Base-by-base conservation (phyloP, 1,140 invertebrate genomes). In the Bathynomus jamesi region DNA sequence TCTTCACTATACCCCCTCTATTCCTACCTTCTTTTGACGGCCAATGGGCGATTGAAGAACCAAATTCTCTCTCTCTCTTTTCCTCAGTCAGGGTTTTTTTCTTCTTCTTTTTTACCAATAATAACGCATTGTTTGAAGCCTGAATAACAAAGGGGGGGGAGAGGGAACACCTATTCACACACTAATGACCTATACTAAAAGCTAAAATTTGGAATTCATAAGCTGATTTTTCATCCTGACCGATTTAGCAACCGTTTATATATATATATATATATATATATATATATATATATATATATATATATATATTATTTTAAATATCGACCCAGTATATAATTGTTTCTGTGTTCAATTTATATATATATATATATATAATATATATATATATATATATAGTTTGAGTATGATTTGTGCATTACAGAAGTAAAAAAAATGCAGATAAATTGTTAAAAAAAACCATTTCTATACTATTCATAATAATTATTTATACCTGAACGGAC, bases 261-360 rank as follows among this genome's bases (percentile, higher is more conserved):
- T 53, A 53, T 53, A 53, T 53, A 53, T 53, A 53, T 53, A 53
- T 53, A 53, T 53, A 53, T 53, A 53, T 53, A 53, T 53, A 53
- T 53, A 53, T 53, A 53, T 3, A 2, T 53, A 53, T 53, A 53
- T 40, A 53, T 53, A 53, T 53, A 53, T 53, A 3, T 53, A 53
- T 53, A 53, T 53, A 53, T 53, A 40, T 53, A 53, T 53, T 17
- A 17, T 17, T 53, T 17, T 53, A 53, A 17, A 53, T 53, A 53
- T 53, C 5, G n/a, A n/a, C n/a, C n/a, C n/a, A n/a, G n/a, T n/a
- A n/a, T n/a, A n/a, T n/a, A n/a, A n/a, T n/a, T n/a, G n/a, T n/a
- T n/a, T n/a, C n/a, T n/a, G n/a, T n/a, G n/a, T n/a, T n/a, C n/a
- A n/a, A n/a, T n/a, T n/a, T n/a, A 53, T 53, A 53, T 5, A 53